Evolutionary conservation across 2,888 invertebrate genomes (phyloP).

Genomic region (Dysmachus trigonus): DNA sequence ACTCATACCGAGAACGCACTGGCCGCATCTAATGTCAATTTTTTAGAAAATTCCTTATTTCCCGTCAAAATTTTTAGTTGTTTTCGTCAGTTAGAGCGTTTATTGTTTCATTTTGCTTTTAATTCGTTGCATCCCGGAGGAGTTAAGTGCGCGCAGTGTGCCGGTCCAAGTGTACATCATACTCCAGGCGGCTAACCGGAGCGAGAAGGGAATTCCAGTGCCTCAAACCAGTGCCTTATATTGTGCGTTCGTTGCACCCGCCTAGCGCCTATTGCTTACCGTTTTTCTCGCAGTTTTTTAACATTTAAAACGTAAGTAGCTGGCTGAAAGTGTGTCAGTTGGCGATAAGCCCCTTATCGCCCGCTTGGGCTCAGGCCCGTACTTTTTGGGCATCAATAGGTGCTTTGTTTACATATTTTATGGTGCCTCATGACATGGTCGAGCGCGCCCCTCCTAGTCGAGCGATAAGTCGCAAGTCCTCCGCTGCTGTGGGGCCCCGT

Average conservation of each 20-base stretch:
- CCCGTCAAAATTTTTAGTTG: constrained; percentile 31
- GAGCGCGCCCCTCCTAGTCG: constrained; percentile 5
- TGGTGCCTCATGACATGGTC: constrained; percentile 23
- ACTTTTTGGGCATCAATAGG: not conserved
- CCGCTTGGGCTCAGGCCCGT: not conserved
- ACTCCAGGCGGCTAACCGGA: not conserved
- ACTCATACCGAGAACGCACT: constrained; percentile 27
- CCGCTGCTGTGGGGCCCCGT: not conserved
- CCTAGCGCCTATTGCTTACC: constrained; percentile 9
- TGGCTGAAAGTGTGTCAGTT: not conserved
- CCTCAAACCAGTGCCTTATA: constrained; percentile 41
- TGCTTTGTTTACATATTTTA: constrained; percentile 41
- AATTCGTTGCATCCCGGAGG: not conserved
- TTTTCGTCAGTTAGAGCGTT: constrained; percentile 5
- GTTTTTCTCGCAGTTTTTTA: not conserved
- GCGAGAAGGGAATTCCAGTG: constrained; percentile 14
- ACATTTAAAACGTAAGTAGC: constrained; percentile 32
- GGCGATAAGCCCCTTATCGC: not conserved
- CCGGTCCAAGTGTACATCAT: not conserved
- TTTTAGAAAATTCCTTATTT: constrained; percentile 28
- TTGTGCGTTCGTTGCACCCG: constrained; percentile 41
- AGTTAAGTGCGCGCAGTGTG: not conserved
- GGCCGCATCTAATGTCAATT: constrained; percentile 23
- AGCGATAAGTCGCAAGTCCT: not conserved
- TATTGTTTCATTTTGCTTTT: constrained; percentile 16